A percentile compares a stretch with the other conserved stretches of the same genome.
These are phyloP conservation scores for Himantopus leucocephalus DNA, from an alignment of 2,113 vertebrate genomes.

Conservation along the genomic window DNA sequence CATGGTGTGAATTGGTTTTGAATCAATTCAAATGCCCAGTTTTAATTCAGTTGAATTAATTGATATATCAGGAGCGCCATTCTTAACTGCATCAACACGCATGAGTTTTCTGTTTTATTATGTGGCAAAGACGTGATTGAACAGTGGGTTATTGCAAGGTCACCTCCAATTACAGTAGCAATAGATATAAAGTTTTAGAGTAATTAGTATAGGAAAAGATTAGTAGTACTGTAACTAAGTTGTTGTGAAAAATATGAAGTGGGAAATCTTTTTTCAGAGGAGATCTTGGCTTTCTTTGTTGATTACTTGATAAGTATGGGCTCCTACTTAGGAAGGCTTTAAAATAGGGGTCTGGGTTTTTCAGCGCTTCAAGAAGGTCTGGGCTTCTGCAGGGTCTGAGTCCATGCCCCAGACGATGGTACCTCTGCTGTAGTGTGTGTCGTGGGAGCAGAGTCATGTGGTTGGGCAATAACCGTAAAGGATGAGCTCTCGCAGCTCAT, in stretches of 20 bases:
- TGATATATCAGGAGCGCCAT: neutral
- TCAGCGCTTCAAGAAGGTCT: neutral
- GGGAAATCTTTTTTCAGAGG: neutral
- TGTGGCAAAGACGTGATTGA: neutral
- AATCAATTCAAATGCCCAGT: neutral
- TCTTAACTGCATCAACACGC: neutral
- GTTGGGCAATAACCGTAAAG: neutral
- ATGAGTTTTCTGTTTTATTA: neutral
- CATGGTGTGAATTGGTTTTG: neutral
- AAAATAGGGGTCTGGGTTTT: neutral
- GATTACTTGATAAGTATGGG: neutral
- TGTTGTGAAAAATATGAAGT: neutral
- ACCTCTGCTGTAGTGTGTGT: too few species aligned
- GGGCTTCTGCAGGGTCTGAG: neutral
- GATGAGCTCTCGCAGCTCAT: neutral
- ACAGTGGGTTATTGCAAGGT: neutral
- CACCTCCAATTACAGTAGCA: neutral
- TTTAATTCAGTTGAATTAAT: neutral
- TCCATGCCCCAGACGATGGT: rapidly evolving
- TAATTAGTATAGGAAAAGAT: neutral
- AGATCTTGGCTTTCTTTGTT: neutral
- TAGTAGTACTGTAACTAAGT: neutral
- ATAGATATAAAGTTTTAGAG: neutral
- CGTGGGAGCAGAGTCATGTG: neutral
- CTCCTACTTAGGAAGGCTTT: neutral